Conservation (phyloP, 2,113 vertebrate genomes). For the Blennius ocellaris region DNA sequence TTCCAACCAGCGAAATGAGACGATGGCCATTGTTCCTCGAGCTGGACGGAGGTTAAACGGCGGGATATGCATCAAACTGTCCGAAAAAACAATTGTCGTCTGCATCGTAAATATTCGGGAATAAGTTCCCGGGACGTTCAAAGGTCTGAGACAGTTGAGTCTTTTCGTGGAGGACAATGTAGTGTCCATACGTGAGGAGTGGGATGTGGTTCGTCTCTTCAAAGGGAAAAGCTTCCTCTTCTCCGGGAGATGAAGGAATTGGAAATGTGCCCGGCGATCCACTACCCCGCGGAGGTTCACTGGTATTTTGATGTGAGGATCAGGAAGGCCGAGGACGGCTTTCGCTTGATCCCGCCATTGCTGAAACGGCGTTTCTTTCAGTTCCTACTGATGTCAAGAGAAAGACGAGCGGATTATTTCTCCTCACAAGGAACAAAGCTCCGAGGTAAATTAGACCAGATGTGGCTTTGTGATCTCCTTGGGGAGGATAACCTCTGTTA, state of each 20-base stretch:
- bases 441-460: no score
- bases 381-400: neutral
- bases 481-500: no score
- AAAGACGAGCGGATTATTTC: neutral
- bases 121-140: no score
- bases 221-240: conserved; percentile 43
- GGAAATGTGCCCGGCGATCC: conserved; percentile 36
- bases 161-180: neutral
- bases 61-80: no score
- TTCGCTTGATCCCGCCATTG: conserved; percentile 23
- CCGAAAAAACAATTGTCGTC: no score
- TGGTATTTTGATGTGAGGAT: conserved; percentile 55
- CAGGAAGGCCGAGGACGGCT: conserved; percentile 12
- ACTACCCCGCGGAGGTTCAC: conserved; percentile 32
- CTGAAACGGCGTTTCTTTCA: neutral
- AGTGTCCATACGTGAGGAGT: neutral
- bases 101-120: no score
- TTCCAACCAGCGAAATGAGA: conserved; percentile 35
- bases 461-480: no score
- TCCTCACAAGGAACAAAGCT: neutral
- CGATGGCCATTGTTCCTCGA: conserved; percentile 33
- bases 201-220: conserved; percentile 33
- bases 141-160: no score
- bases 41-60: conserved; percentile 45
- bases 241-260: conserved; percentile 54